Base-by-base conservation (phyloP, 2,113 vertebrate genomes). In the Aspidoscelis tigris region DNA sequence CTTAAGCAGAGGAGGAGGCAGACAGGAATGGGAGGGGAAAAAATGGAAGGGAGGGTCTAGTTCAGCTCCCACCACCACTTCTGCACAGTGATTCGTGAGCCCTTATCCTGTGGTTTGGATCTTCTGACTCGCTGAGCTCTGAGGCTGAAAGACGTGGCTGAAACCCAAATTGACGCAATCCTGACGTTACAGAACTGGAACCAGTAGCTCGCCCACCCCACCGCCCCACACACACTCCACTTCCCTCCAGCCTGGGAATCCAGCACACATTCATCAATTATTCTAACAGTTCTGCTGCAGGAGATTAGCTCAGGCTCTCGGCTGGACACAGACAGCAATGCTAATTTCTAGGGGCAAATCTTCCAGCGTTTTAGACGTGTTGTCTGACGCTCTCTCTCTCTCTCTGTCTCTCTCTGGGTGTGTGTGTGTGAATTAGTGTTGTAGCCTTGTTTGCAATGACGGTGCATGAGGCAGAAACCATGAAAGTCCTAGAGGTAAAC, bases 121-220 rank as follows among this genome's bases (percentile, higher is more conserved):
- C 78, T 92, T 95, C 94, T 94, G 92, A 94, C 90, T 91, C 93
- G 93, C 95, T 94, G 75, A 0, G 87, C 93, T 93, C 93, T 0
- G 79, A 95, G 94, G 93, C 91, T 93, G 92, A 87, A 94, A 61
- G 95, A 96, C 95, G 95, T 93, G 93, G 94, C 93, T 96, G 92
- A 93, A 93, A 93, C 93, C 88, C 91, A 96, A 95, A 96, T 96
- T 98, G 98, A 98, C 98, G 98, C 97, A 98, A 96, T 96, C 92
- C 95, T 99, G 98, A 99, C 97, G 98, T 94, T 97, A 94, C 96
- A 93, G 91, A 92, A 92, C 95, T 96, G 96, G 97, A 96, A 97
- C 96, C 95, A 96, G 96, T 94, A 94, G 93, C 90, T 89, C 88
- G 79, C 39, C 89, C 86, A 89, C 80, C 66, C 70, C 44, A 10